These are phyloP conservation scores for Micromesistius poutassou DNA, from an alignment of 2,797 vertebrate species.

Conservation along the genomic window DNA sequence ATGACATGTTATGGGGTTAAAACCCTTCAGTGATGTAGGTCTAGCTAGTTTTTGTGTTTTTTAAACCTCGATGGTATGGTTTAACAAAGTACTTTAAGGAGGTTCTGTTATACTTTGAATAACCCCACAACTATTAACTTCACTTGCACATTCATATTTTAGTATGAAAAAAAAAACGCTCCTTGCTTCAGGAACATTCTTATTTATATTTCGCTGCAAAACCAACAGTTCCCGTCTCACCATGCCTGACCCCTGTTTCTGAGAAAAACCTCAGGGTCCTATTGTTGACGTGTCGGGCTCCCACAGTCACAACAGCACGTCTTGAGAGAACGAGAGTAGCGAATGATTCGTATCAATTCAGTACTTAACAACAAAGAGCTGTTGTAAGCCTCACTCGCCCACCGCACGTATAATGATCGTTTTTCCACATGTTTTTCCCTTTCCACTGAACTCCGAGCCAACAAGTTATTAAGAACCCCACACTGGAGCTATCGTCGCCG, in stretches of 20 bases:
- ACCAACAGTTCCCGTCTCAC: neutral
- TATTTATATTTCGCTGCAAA: neutral
- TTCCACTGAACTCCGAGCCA: neutral
- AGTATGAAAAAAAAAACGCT: neutral
- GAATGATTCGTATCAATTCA: neutral
- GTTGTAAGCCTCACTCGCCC: neutral
- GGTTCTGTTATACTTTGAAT: neutral
- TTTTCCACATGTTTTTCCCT: neutral
- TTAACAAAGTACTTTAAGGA: neutral
- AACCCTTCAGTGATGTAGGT: conserved; percentile 12
- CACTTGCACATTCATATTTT: neutral
- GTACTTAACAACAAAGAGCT: neutral
- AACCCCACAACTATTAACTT: neutral
- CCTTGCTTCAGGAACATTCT: neutral
- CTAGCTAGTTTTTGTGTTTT: too few species aligned
- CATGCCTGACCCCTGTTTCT: neutral
- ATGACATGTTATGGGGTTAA: conserved; percentile 2
- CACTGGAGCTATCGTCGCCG: conserved; percentile 7
- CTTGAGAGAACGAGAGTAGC: neutral
- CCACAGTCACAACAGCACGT: neutral
- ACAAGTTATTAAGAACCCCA: conserved; percentile 10
- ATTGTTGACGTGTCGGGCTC: neutral
- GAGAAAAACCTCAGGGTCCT: neutral
- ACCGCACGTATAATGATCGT: neutral
- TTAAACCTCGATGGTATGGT: neutral